Conservation (phyloP, 2,113 vertebrate species). For the Passer montanus region DNA sequence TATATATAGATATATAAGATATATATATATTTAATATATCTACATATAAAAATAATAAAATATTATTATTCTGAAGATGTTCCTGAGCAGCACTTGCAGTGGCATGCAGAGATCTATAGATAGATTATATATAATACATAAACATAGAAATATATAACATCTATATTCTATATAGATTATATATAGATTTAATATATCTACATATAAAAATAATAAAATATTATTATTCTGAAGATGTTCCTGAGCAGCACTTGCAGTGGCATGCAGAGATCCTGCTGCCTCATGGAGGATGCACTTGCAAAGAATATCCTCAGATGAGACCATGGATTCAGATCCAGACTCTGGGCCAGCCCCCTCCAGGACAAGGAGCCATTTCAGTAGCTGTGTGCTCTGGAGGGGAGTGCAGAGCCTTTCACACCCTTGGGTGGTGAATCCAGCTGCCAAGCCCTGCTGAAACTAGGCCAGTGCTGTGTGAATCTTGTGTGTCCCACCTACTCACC, state of each 20-base stretch:
- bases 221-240: background rate
- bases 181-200: too few species aligned
- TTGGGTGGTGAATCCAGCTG: background rate
- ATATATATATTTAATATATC: too few species aligned
- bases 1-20: too few species aligned
- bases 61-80: background rate
- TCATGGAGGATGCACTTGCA: background rate
- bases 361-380: background rate
- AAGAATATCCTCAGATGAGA: background rate
- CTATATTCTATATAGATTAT: too few species aligned
- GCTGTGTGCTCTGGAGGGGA: background rate
- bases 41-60: background rate
- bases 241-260: background rate
- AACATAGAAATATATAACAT: too few species aligned
- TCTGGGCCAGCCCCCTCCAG: background rate
- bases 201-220: background rate
- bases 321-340: background rate
- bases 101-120: background rate
- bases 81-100: background rate
- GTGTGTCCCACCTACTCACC: background rate
- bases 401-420: background rate
- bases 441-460: background rate
- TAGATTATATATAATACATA: too few species aligned
- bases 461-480: background rate
- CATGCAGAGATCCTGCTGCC: background rate